A percentile compares a stretch with the other conserved stretches of the same genome.
phyloP scores from a whole-genome alignment of 2,888 invertebrate genomes.

The Lepidochitona cinerea region DNA sequence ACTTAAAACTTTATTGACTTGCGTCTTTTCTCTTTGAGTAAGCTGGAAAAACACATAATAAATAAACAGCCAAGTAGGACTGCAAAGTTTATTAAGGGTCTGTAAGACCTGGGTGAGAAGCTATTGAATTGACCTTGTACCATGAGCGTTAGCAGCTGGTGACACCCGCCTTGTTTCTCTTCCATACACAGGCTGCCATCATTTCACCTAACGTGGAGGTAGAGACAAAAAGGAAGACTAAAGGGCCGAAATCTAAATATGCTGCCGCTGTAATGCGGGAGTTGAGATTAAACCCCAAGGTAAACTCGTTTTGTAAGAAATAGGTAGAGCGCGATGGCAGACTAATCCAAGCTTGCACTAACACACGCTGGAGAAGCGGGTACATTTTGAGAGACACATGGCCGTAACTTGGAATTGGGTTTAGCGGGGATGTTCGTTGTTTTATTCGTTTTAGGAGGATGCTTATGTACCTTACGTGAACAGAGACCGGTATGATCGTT shows the following conservation, averaged over 20 bases:
- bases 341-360: constrained; percentile 7
- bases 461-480: neutral
- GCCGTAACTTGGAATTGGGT: neutral
- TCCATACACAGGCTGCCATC: constrained; percentile 8
- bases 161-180: constrained; percentile 8
- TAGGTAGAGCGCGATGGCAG: constrained; percentile 5
- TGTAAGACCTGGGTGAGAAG: constrained; percentile 1
- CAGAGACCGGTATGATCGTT: neutral
- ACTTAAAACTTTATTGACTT: too few relatives aligned
- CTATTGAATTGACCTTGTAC: neutral
- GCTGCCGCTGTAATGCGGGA: constrained; percentile 41
- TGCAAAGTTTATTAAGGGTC: too few relatives aligned
- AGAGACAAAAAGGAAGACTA: constrained; percentile 11
- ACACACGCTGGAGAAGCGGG: constrained; percentile 3
- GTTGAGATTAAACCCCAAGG: constrained; percentile 13
- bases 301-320: neutral
- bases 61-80: too few relatives aligned
- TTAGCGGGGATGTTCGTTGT: neutral
- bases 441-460: neutral
- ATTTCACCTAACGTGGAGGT: constrained; percentile 10
- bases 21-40: too few relatives aligned
- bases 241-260: constrained; percentile 52
- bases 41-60: too few relatives aligned
- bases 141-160: neutral
- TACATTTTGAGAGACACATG: constrained; percentile 9